Percentiles rank a stretch among this genome's conserved stretches.
Conservation (phyloP, 2,797 vertebrate genomes). For the Squalus acanthias region DNA sequence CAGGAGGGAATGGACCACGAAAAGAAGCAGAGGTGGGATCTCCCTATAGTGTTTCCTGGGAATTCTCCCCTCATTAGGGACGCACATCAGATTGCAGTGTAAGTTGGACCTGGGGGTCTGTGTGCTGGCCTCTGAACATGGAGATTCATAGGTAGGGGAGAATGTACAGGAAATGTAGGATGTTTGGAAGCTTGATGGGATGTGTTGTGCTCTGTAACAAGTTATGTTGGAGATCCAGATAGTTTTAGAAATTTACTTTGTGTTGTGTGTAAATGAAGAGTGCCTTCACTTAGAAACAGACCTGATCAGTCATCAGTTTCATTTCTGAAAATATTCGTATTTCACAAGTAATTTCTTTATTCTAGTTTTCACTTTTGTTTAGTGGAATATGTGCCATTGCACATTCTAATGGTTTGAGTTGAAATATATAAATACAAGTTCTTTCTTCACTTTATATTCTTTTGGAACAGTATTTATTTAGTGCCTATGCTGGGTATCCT, state of each 20-base stretch:
- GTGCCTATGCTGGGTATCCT: neutral
- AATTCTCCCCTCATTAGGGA: neutral
- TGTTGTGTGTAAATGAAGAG: neutral
- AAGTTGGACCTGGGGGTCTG: neutral
- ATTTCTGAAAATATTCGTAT: neutral
- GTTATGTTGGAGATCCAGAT: neutral
- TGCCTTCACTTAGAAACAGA: neutral
- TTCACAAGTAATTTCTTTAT: neutral
- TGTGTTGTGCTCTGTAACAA: neutral
- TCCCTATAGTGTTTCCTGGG: neutral
- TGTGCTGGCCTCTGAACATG: neutral
- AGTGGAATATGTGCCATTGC: neutral
- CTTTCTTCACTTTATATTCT: neutral
- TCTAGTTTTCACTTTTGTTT: neutral
- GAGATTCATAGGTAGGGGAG: neutral
- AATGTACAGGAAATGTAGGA: neutral
- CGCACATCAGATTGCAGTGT: neutral
- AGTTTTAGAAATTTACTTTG: neutral
- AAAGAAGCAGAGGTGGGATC: neutral
- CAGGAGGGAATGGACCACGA: neutral
- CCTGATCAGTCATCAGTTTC: neutral
- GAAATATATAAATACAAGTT: neutral
- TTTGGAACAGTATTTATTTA: neutral
- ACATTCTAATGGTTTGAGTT: neutral
- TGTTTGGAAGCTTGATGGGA: neutral